Evolutionary conservation across 2,797 vertebrate species (phyloP).

Genomic region (Hydrocynus forskahlii): DNA sequence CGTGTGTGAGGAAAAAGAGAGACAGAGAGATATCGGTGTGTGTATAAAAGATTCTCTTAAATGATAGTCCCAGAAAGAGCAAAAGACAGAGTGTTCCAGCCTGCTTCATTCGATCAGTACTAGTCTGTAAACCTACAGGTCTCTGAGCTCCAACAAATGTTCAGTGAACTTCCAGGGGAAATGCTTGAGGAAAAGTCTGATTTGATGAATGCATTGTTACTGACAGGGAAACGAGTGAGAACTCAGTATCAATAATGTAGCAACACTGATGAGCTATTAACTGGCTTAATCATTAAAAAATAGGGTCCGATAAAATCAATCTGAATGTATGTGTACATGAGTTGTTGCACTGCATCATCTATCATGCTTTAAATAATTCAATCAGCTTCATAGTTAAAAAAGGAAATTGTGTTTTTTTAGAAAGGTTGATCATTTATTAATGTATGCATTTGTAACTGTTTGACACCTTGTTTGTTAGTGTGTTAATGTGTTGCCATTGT

Average conservation of each 20-base stretch:
- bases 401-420: constrained; percentile 13
- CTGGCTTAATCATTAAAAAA: constrained; percentile 72
- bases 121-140: not conserved
- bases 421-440: constrained; percentile 18
- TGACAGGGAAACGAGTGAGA: constrained; percentile 28
- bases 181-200: constrained; percentile 26
- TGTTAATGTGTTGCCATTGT: not conserved
- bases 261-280: constrained; percentile 79
- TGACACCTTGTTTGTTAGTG: not conserved
- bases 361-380: constrained; percentile 22
- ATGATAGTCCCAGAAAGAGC: constrained; percentile 10
- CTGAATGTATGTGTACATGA: constrained; percentile 18
- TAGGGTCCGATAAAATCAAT: constrained; percentile 73
- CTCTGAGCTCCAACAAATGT: constrained; percentile 13
- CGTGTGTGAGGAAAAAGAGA: not conserved
- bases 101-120: not conserved
- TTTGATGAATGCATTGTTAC: constrained; percentile 42
- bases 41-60: constrained; percentile 37
- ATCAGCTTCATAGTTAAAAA: constrained; percentile 9
- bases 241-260: constrained; percentile 78
- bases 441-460: not conserved
- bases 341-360: not conserved
- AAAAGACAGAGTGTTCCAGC: constrained; percentile 13
- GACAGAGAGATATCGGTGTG: not conserved
- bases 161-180: not conserved